Conservation (phyloP, 1,140 invertebrate species). For the Euwallacea fornicatus region DNA sequence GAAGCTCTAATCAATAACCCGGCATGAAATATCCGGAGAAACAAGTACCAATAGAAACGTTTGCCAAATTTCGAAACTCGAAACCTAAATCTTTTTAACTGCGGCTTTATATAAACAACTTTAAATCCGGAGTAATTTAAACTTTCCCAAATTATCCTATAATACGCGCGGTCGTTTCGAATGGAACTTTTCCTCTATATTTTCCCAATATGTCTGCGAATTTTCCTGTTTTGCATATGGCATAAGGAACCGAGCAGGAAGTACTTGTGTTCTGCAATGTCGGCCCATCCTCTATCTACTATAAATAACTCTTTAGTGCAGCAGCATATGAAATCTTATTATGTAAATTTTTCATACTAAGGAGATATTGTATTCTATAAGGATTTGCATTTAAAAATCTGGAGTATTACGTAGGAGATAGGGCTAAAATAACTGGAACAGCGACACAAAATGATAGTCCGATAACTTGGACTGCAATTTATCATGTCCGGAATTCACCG, state of each 20-base stretch:
- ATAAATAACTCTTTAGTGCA: no score
- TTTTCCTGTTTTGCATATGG: constrained; percentile 8
- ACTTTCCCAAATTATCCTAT: constrained; percentile 16
- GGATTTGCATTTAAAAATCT: no score
- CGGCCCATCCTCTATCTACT: no score
- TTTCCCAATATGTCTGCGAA: constrained; percentile 15
- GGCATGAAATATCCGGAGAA: not conserved
- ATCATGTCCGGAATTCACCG: constrained; percentile 27
- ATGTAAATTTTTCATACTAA: no score
- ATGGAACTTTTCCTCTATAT: constrained; percentile 29
- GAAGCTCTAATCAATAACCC: no score
- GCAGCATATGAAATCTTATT: no score
- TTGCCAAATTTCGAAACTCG: constrained; percentile 4
- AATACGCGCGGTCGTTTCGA: constrained; percentile 6
- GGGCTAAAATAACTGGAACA: not conserved
- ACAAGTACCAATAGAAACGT: constrained; percentile 9
- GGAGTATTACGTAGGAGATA: no score
- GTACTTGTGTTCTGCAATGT: not conserved
- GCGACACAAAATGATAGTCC: constrained; percentile 12
- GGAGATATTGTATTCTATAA: no score
- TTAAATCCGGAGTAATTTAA: constrained; percentile 26
- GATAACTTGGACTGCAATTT: constrained; percentile 38
- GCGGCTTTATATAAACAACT: constrained; percentile 26
- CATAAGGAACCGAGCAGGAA: constrained; percentile 10
- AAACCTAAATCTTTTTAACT: constrained; percentile 21